Conservation (phyloP, 2,797 vertebrate genomes). For the Harpagifer antarcticus region DNA sequence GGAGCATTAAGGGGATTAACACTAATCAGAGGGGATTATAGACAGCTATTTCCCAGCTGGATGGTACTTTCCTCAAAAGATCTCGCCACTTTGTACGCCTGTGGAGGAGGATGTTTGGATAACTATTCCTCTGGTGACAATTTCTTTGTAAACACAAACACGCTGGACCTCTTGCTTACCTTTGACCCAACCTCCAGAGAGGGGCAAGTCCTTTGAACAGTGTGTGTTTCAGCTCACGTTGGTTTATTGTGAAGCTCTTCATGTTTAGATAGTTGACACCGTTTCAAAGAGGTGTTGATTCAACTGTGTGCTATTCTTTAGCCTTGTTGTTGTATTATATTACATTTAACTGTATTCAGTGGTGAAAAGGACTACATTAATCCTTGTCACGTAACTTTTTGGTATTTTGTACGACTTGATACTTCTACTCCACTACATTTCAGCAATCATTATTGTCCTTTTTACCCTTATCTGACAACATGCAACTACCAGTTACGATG, state of each 20-base stretch:
- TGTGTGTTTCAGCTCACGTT: conserved; percentile 6
- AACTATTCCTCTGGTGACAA: conserved; percentile 68
- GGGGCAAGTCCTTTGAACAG: conserved; percentile 26
- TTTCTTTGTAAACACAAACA: conserved; percentile 81
- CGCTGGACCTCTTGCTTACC: conserved; percentile 71
- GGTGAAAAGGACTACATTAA: background rate
- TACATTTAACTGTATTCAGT: background rate
- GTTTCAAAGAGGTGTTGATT: conserved; percentile 4
- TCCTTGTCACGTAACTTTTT: background rate
- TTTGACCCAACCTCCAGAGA: conserved; percentile 67
- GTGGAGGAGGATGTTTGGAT: conserved; percentile 77
- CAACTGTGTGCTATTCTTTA: background rate
- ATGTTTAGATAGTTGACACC: background rate
- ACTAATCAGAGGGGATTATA: conserved; percentile 81
- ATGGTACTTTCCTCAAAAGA: conserved; percentile 60
- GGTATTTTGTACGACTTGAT: background rate
- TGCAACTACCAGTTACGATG: background rate
- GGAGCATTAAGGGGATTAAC: conserved; percentile 76
- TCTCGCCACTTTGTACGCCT: conserved; percentile 62
- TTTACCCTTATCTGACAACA: background rate
- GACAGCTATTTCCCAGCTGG: conserved; percentile 68
- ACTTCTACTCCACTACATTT: background rate
- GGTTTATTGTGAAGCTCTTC: background rate
- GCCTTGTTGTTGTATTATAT: background rate
- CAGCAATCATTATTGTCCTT: background rate